Percentiles rank a stretch among this genome's conserved stretches.
These are phyloP conservation scores for Nautilus pompilius DNA, from an alignment of 1,140 invertebrate species.

Conservation along the genomic window DNA sequence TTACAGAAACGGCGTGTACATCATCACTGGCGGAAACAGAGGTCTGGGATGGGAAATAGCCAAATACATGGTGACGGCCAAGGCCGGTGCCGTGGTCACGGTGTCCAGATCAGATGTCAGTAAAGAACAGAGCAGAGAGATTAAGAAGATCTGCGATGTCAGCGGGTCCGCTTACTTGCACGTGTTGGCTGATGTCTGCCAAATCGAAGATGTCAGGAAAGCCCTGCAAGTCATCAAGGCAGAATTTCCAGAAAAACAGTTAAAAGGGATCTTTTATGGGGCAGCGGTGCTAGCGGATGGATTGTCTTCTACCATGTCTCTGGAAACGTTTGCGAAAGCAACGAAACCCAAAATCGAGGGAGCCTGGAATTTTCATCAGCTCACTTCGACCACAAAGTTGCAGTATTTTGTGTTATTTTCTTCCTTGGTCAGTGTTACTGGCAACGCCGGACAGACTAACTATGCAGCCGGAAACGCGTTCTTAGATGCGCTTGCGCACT, in stretches of 20 bases:
- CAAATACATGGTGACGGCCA: conserved; percentile 23
- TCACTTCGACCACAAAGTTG: conserved; percentile 19
- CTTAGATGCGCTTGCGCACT: conserved; percentile 29
- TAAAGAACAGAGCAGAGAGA: conserved; percentile 11
- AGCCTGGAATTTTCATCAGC: conserved; percentile 37
- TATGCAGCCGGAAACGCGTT: conserved; percentile 35
- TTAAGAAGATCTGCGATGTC: conserved; percentile 18
- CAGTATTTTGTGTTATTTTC: conserved; percentile 37
- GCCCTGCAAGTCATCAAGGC: too few species aligned
- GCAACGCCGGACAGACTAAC: conserved; percentile 30
- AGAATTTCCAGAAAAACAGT: conserved; percentile 5
- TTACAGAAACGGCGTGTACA: conserved; percentile 19
- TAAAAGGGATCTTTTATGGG: conserved; percentile 37
- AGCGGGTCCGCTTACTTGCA: too few species aligned
- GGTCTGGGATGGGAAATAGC: conserved; percentile 39
- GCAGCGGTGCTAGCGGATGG: conserved; percentile 31
- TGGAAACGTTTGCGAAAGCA: conserved; percentile 18
- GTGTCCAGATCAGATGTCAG: conserved; percentile 20
- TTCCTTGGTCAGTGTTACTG: conserved; percentile 23
- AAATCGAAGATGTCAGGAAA: too few species aligned
- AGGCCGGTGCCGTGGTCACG: conserved; percentile 27
- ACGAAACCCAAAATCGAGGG: conserved; percentile 33
- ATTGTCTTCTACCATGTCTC: conserved; percentile 21
- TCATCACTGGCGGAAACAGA: conserved; percentile 36
- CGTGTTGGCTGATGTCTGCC: too few species aligned